Evolutionary conservation across 2,797 vertebrate genomes (phyloP).

Genomic region (Sternarchorhynchus goeldii): DNA sequence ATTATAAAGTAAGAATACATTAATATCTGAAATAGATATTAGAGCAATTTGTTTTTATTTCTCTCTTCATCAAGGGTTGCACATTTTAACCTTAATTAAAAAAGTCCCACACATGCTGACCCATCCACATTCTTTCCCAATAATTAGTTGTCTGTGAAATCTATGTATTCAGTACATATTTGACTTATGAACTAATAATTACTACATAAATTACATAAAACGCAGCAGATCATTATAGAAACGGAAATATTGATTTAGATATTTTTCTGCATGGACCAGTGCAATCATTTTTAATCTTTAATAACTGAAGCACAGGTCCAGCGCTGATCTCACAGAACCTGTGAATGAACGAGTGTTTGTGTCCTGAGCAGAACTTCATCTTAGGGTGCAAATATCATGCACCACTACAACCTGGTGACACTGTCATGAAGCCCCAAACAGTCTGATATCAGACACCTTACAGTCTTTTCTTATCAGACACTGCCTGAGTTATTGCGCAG

Average conservation of each 20-base stretch:
- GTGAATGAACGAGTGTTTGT: conserved; percentile 1
- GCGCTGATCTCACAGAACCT: neutral
- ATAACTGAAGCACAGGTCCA: neutral
- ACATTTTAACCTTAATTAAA: neutral
- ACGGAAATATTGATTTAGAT: too few relatives aligned
- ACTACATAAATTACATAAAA: too few relatives aligned
- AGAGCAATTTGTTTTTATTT: conserved; percentile 22
- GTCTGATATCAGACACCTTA: neutral
- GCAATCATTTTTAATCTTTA: neutral
- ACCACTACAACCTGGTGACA: neutral
- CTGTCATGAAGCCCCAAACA: neutral
- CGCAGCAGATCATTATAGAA: too few relatives aligned
- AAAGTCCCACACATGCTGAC: neutral
- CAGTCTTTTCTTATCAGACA: neutral
- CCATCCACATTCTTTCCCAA: neutral
- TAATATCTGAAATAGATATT: too few relatives aligned
- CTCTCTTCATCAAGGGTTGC: conserved; percentile 2
- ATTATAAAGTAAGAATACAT: too few relatives aligned
- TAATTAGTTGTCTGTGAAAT: neutral
- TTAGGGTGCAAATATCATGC: conserved; percentile 44
- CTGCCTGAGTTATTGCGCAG: neutral
- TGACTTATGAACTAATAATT: too few relatives aligned
- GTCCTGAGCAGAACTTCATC: conserved; percentile 23
- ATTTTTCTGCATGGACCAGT: too few relatives aligned
- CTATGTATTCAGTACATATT: neutral